Evolutionary conservation across 2,888 invertebrate species (phyloP).

Genomic region (Caenorhabditis zanzibari): DNA sequence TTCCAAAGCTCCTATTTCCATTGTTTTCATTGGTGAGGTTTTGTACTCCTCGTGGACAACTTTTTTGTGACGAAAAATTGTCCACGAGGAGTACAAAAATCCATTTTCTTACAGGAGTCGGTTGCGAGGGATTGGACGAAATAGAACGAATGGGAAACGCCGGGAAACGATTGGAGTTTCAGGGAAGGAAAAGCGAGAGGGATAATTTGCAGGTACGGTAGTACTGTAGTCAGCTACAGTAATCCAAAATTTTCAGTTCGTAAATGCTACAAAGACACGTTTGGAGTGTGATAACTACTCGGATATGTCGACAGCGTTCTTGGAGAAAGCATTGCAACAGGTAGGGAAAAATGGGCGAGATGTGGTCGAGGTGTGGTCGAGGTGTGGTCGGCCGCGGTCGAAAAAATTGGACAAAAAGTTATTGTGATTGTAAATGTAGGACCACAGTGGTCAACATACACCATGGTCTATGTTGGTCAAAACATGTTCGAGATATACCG

Average conservation of each 20-base stretch:
- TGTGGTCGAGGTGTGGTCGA: too few relatives aligned
- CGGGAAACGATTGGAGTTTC: slow-evolving; percentile 77
- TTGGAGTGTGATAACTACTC: slow-evolving; percentile 58
- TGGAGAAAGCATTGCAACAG: slow-evolving; percentile 42
- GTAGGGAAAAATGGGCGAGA: too few relatives aligned
- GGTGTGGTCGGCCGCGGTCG: too few relatives aligned
- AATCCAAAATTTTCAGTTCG: slow-evolving; percentile 60
- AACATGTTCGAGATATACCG: too few relatives aligned
- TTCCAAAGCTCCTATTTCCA: slow-evolving; percentile 76
- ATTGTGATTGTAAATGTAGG: too few relatives aligned
- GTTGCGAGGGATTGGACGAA: slow-evolving; percentile 73
- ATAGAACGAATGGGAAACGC: slow-evolving; percentile 77
- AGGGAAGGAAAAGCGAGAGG: slow-evolving; percentile 77
- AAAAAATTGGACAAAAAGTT: too few relatives aligned
- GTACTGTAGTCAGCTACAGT: background rate
- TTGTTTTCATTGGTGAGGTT: slow-evolving; percentile 57
- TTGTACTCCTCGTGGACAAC: too few relatives aligned
- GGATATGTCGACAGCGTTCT: slow-evolving; percentile 47
- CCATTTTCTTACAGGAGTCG: too few relatives aligned
- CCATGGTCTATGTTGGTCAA: too few relatives aligned
- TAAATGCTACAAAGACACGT: slow-evolving; percentile 63
- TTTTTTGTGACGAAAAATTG: too few relatives aligned
- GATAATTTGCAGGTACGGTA: slow-evolving; percentile 67
- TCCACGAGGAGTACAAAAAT: too few relatives aligned
- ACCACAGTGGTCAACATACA: too few relatives aligned